Conservation (phyloP, 2,888 invertebrate genomes). For the Torymus auratus region DNA sequence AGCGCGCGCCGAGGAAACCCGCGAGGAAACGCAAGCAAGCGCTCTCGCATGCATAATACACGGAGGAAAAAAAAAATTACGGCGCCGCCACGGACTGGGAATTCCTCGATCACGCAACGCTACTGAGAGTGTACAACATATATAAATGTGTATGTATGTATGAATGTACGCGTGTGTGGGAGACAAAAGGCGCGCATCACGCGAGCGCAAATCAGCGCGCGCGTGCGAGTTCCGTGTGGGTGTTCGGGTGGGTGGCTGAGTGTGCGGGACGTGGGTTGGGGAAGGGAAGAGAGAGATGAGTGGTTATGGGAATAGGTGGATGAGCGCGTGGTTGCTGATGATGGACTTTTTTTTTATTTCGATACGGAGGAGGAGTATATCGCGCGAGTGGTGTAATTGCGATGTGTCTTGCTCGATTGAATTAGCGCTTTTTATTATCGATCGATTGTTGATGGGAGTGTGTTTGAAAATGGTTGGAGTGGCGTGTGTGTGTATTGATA, state of each 20-base stretch:
- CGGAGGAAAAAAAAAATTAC: too few species aligned
- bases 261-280: background rate
- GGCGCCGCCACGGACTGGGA: too few species aligned
- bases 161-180: too few species aligned
- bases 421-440: background rate
- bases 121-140: background rate
- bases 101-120: background rate
- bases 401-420: too few species aligned
- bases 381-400: too few species aligned
- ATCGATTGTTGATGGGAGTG: too few species aligned
- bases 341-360: background rate
- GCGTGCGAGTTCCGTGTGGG: background rate
- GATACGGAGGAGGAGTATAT: background rate
- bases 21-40: too few species aligned
- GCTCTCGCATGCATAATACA: too few species aligned
- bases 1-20: too few species aligned
- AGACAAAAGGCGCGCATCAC: conserved; percentile 6
- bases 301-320: conserved; percentile 18
- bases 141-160: too few species aligned
- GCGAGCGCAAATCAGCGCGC: background rate
- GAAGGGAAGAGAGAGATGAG: background rate
- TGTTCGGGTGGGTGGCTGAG: conserved; percentile 4
- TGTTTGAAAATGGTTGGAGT: too few species aligned
- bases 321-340: background rate
- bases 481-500: too few species aligned